These are phyloP conservation scores for Ladona fulva DNA, from an alignment of 1,140 invertebrate genomes.

Conservation along the genomic window DNA sequence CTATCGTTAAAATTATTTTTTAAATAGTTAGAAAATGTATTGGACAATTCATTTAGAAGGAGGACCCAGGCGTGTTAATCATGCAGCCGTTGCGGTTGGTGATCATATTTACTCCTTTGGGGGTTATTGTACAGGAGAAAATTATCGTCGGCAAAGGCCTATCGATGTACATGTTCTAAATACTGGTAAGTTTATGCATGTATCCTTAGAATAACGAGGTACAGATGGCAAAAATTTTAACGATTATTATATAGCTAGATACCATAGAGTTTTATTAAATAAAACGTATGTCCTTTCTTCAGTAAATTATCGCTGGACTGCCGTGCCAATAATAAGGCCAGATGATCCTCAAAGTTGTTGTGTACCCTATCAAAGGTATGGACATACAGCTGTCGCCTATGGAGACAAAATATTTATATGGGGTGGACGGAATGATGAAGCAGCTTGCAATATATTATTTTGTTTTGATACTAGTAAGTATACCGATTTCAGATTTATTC, in stretches of 20 bases:
- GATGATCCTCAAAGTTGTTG: constrained; percentile 26
- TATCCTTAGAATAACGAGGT: too few relatives aligned
- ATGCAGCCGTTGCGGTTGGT: constrained; percentile 76
- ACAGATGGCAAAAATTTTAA: too few relatives aligned
- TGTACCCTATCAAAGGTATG: constrained; percentile 59
- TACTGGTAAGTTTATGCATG: constrained; percentile 46
- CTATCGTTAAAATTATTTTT: not conserved
- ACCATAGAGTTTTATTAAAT: too few relatives aligned
- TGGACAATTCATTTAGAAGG: constrained; percentile 79
- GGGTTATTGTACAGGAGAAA: constrained; percentile 74
- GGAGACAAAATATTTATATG: constrained; percentile 71
- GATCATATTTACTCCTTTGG: constrained; percentile 83
- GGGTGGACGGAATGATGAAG: constrained; percentile 81
- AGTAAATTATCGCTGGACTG: constrained; percentile 42
- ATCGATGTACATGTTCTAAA: constrained; percentile 86
- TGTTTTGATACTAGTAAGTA: constrained; percentile 61
- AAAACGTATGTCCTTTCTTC: constrained; percentile 24
- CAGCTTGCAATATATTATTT: constrained; percentile 66
- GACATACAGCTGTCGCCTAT: constrained; percentile 76
- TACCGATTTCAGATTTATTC: not conserved
- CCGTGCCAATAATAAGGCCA: constrained; percentile 30
- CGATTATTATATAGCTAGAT: too few relatives aligned
- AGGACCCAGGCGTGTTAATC: constrained; percentile 73
- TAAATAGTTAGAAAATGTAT: constrained; percentile 36
- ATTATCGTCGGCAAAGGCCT: constrained; percentile 55